A percentile compares a stretch with the other conserved stretches of the same genome.
These are phyloP conservation scores for Pionites leucogaster DNA, from an alignment of 2,113 vertebrate species.

Conservation along the genomic window DNA sequence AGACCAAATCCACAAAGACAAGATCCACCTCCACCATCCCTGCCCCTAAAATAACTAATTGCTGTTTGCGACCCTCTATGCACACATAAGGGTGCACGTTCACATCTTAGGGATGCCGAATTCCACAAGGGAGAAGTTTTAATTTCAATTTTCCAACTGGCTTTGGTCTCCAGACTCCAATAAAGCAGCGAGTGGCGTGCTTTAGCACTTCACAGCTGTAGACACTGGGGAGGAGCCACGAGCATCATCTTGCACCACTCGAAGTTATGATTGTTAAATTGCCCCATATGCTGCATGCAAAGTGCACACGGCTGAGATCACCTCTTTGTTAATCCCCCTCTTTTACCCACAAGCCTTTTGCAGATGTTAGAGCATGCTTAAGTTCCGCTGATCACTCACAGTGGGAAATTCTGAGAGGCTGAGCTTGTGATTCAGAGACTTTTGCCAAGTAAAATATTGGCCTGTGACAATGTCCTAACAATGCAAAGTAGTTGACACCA, in stretches of 20 bases:
- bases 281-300: background rate
- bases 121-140: background rate
- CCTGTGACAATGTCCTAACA: slow-evolving; percentile 43
- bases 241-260: background rate
- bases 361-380: slow-evolving; percentile 14
- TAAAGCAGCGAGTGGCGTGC: background rate
- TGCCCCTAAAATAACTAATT: rapidly evolving
- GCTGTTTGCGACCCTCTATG: background rate
- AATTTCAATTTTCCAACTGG: background rate
- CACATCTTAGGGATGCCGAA: background rate
- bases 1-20: background rate
- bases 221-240: background rate
- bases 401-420: slow-evolving; percentile 34
- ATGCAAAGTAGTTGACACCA: slow-evolving; percentile 61
- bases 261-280: background rate
- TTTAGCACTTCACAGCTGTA: background rate
- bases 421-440: slow-evolving; percentile 36
- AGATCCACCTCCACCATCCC: background rate
- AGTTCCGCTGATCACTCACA: background rate
- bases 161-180: background rate
- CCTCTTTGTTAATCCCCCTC: slow-evolving; percentile 22
- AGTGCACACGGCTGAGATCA: background rate
- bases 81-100: background rate
- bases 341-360: background rate
- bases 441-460: slow-evolving; percentile 70